Evolutionary conservation across 2,888 invertebrate species (phyloP).

Genomic region (Nomada flava): DNA sequence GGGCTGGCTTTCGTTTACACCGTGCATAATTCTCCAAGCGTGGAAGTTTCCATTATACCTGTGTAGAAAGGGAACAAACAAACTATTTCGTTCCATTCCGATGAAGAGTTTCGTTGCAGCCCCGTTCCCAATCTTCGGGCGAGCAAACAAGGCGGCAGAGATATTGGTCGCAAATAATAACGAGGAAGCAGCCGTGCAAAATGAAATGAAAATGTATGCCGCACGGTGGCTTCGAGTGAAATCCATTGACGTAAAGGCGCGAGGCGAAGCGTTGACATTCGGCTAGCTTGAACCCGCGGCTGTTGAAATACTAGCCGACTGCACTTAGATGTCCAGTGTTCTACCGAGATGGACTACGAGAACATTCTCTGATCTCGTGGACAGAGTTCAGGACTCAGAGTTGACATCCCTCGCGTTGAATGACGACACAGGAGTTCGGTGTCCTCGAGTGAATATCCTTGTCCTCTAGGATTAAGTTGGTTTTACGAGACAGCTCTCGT

Average conservation of each 20-base stretch:
- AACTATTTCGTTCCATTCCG: background rate
- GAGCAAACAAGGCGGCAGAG: too few relatives aligned
- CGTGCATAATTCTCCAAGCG: background rate
- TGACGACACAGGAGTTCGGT: slow-evolving; percentile 38
- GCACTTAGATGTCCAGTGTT: slow-evolving; percentile 28
- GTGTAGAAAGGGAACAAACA: background rate
- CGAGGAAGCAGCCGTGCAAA: background rate
- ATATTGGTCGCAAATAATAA: background rate
- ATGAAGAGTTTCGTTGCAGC: background rate
- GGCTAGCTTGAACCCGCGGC: slow-evolving; percentile 18
- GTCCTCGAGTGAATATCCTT: slow-evolving; percentile 60
- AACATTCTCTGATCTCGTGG: slow-evolving; percentile 45
- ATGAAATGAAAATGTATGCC: slow-evolving; percentile 10
- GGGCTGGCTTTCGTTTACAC: slow-evolving; percentile 34
- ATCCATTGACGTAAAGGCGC: slow-evolving; percentile 20
- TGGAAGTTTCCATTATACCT: background rate
- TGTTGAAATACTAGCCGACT: slow-evolving; percentile 25
- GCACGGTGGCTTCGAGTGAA: background rate
- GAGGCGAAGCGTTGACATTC: background rate
- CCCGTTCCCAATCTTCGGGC: background rate
- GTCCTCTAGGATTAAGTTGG: slow-evolving; percentile 62
- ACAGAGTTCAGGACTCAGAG: slow-evolving; percentile 52
- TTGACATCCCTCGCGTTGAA: slow-evolving; percentile 53
- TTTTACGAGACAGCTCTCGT: slow-evolving; percentile 40
- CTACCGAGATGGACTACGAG: slow-evolving; percentile 21